Percentiles rank a stretch among this genome's conserved stretches.
Conservation (phyloP, 1,140 invertebrate genomes). For the Caenorhabditis latens region DNA sequence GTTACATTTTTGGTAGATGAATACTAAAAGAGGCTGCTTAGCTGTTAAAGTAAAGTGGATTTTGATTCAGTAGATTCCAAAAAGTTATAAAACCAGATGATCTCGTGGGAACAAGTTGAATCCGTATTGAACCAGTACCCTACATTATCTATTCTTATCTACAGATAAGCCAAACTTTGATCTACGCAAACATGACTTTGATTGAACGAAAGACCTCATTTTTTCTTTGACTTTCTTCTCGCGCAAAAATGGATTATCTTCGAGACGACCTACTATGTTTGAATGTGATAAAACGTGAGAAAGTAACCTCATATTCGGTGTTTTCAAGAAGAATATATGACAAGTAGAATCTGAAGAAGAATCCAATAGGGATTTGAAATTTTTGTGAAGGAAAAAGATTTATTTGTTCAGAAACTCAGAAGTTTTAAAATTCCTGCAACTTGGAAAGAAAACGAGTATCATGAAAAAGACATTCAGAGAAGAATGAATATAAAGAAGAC, state of each 20-base stretch:
- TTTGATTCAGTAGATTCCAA: not conserved
- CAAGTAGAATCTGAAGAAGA: too few relatives aligned
- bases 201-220: not conserved
- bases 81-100: too few relatives aligned
- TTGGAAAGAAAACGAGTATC: not conserved
- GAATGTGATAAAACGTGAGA: not conserved
- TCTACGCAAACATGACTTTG: not conserved
- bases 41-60: not conserved
- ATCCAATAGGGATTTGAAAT: too few relatives aligned
- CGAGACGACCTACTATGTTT: not conserved
- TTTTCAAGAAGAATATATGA: not conserved
- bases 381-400: too few relatives aligned
- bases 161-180: not conserved
- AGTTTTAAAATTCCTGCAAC: too few relatives aligned
- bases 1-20: not conserved
- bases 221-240: not conserved
- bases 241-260: slow-evolving; percentile 29
- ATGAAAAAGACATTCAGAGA: too few relatives aligned
- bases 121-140: not conserved
- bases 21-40: not conserved
- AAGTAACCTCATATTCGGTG: not conserved
- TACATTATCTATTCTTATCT: not conserved
- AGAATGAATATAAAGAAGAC: not conserved
- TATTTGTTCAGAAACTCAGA: too few relatives aligned
- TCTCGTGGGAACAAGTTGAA: too few relatives aligned